Evolutionary conservation across 2,797 vertebrate species (phyloP).

Genomic region (Hozukius guyotensis): DNA sequence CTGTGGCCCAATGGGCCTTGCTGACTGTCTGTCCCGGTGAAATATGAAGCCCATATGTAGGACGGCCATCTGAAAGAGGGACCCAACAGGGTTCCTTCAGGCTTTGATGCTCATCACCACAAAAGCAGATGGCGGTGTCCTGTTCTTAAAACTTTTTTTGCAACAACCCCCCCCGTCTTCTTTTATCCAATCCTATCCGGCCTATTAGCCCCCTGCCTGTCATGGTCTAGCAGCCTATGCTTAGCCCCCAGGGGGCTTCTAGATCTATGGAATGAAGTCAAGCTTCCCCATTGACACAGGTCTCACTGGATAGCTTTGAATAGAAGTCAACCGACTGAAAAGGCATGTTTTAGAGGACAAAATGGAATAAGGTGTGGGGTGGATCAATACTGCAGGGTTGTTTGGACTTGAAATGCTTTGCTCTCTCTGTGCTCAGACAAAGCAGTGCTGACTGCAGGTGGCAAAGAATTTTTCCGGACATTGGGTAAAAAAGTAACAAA

Average conservation of each 20-base stretch:
- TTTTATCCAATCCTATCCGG: slow-evolving; percentile 79
- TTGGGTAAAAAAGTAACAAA: slow-evolving; percentile 72
- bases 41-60: slow-evolving; percentile 85
- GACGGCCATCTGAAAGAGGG: slow-evolving; percentile 79
- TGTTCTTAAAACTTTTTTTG: slow-evolving; percentile 73
- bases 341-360: slow-evolving; percentile 81
- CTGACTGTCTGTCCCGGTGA: slow-evolving; percentile 79
- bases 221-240: slow-evolving; percentile 74
- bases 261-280: slow-evolving; percentile 82
- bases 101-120: slow-evolving; percentile 85
- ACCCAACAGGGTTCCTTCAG: slow-evolving; percentile 82
- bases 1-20: slow-evolving; percentile 68
- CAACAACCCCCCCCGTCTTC: slow-evolving; percentile 44
- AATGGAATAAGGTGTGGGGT: slow-evolving; percentile 77
- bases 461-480: slow-evolving; percentile 71
- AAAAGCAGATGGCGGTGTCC: slow-evolving; percentile 86
- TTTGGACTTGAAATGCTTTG: slow-evolving; percentile 73
- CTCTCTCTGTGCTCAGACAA: slow-evolving; percentile 74
- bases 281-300: slow-evolving; percentile 81
- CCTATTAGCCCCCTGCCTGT: slow-evolving; percentile 85
- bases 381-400: slow-evolving; percentile 76
- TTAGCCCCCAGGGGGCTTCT: slow-evolving; percentile 75
- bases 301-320: slow-evolving; percentile 82
- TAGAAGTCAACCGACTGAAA: slow-evolving; percentile 83
- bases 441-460: slow-evolving; percentile 74